A percentile compares a stretch with the other conserved stretches of the same genome.
phyloP scores from a whole-genome alignment of 2,113 vertebrate species.

The Gymnogyps californianus region DNA sequence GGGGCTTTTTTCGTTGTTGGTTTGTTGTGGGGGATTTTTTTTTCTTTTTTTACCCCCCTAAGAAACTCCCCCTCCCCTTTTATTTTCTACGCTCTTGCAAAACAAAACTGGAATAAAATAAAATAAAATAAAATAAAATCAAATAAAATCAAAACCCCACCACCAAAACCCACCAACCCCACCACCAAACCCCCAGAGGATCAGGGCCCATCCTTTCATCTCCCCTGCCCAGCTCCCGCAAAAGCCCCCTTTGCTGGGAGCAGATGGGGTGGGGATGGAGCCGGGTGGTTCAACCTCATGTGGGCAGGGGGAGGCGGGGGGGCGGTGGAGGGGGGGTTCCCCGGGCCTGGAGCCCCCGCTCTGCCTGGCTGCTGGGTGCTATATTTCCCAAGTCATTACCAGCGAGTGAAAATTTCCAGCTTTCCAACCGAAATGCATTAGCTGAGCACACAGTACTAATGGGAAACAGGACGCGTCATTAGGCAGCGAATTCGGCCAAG shows the following conservation, averaged over 20 bases:
- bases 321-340: neutral
- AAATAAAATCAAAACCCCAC: neutral
- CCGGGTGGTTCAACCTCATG: fast-evolving
- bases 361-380: constrained; percentile 59
- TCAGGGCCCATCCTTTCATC: neutral
- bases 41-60: neutral
- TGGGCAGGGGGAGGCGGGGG: neutral
- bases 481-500: constrained; percentile 40
- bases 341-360: neutral
- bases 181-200: neutral
- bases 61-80: neutral
- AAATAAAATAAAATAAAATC: neutral
- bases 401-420: constrained; percentile 77
- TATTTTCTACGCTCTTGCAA: neutral
- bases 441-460: constrained; percentile 82
- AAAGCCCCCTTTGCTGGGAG: neutral
- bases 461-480: constrained; percentile 71
- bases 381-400: constrained; percentile 82
- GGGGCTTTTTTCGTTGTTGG: constrained; percentile 23
- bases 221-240: neutral
- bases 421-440: constrained; percentile 73
- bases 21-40: neutral
- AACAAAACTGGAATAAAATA: neutral
- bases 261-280: neutral
- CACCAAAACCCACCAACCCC: too few relatives aligned